Percentiles rank a stretch among this genome's conserved stretches.
Conservation (phyloP, 2,113 vertebrate species). For the Vulpes ferrilata region DNA sequence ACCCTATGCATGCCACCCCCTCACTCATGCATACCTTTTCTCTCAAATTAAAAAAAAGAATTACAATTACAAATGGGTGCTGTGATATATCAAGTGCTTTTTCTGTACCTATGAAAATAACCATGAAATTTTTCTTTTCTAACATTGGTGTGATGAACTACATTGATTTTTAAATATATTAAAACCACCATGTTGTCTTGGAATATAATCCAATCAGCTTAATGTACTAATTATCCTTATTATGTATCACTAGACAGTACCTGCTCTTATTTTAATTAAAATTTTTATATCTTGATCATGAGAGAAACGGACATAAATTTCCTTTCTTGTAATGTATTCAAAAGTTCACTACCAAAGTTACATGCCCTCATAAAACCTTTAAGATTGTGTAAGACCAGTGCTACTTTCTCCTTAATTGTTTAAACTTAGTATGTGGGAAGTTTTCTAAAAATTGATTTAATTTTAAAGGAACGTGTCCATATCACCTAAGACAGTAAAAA, state of each 20-base stretch:
- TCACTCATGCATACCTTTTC: background rate
- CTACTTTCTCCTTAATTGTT: background rate
- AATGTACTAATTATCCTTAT: background rate
- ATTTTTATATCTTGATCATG: background rate
- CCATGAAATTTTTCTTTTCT: background rate
- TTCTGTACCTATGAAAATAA: background rate
- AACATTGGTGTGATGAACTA: background rate
- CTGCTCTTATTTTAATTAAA: slow-evolving; percentile 24
- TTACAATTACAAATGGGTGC: background rate
- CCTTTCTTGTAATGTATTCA: background rate
- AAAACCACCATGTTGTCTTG: background rate
- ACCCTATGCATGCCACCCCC: background rate
- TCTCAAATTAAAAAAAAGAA: background rate
- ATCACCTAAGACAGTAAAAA: background rate
- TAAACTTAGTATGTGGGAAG: background rate
- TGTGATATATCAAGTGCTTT: background rate
- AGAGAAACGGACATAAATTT: background rate
- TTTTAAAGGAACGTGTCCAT: background rate
- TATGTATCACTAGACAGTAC: background rate
- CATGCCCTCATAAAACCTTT: background rate
- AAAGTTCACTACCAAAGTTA: background rate
- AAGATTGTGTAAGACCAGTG: background rate
- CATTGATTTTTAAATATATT: background rate
- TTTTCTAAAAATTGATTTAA: background rate
- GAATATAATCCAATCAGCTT: background rate